Percentiles rank a stretch among this genome's conserved stretches.
These are phyloP conservation scores for Matsumurasca onukii DNA, from an alignment of 1,140 invertebrate species.

Conservation along the genomic window DNA sequence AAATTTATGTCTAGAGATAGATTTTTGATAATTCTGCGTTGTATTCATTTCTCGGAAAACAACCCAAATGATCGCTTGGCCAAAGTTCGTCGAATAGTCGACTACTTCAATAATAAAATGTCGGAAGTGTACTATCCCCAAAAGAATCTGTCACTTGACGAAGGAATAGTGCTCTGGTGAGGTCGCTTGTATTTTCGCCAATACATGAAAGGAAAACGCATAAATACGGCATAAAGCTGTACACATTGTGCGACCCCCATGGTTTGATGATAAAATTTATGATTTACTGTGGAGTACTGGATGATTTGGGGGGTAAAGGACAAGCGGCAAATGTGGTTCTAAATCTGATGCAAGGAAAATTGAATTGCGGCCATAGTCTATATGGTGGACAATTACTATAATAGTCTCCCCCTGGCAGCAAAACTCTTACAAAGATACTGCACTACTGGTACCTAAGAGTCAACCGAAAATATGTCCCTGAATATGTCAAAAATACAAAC, in stretches of 20 bases:
- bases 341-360: conserved; percentile 26
- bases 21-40: not conserved
- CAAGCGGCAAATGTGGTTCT: conserved; percentile 31
- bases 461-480: not conserved
- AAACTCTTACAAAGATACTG: not conserved
- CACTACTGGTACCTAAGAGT: not conserved
- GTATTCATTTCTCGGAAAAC: not conserved
- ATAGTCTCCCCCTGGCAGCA: conserved; percentile 13
- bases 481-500: not conserved
- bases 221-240: conserved; percentile 11
- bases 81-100: not conserved
- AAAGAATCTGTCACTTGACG: not conserved
- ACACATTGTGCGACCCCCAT: not conserved
- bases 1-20: not conserved
- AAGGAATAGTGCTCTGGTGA: not conserved
- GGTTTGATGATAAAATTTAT: not conserved
- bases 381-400: conserved; percentile 36
- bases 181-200: not conserved
- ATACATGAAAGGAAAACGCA: conserved; percentile 5
- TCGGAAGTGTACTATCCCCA: not conserved
- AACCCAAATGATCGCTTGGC: not conserved
- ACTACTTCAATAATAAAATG: not conserved
- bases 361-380: conserved; percentile 30
- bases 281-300: not conserved
- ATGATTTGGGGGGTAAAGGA: conserved; percentile 26